phyloP scores from a whole-genome alignment of 2,888 invertebrate species.

The Xanthorhoe spadicearia region DNA sequence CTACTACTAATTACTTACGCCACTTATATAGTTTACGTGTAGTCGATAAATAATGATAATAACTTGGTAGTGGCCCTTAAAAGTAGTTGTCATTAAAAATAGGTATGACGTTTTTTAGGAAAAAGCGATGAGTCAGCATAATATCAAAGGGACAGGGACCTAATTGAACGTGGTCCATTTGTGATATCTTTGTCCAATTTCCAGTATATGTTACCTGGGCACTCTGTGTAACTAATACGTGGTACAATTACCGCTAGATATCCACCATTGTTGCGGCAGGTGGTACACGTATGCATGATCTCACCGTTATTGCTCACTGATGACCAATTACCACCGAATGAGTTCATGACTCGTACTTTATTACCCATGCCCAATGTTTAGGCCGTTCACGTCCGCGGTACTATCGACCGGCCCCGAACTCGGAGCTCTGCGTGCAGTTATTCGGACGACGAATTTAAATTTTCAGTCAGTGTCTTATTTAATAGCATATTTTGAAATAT shows the following conservation, averaged over 20 bases:
- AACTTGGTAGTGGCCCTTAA: not conserved
- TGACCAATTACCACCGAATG: slow-evolving; percentile 69
- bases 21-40: no score
- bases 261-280: slow-evolving; percentile 48
- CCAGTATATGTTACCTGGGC: not conserved
- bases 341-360: slow-evolving; percentile 63
- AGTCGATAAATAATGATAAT: not conserved
- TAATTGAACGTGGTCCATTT: slow-evolving; percentile 9
- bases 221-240: slow-evolving; percentile 20
- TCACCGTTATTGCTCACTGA: slow-evolving; percentile 78
- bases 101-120: slow-evolving; percentile 27
- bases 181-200: slow-evolving; percentile 3
- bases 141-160: slow-evolving; percentile 20
- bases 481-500: not conserved
- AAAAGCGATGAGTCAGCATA: slow-evolving; percentile 25
- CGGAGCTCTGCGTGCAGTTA: slow-evolving; percentile 23
- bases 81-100: slow-evolving; percentile 23
- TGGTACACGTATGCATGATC: slow-evolving; percentile 67
- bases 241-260: slow-evolving; percentile 54
- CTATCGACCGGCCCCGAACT: slow-evolving; percentile 34
- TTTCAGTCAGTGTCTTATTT: not conserved
- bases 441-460: slow-evolving; percentile 8
- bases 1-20: no score
- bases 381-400: slow-evolving; percentile 35
- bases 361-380: slow-evolving; percentile 48